Evolutionary conservation across 2,888 invertebrate species (phyloP).

Genomic region (Herminia tarsipennalis): DNA sequence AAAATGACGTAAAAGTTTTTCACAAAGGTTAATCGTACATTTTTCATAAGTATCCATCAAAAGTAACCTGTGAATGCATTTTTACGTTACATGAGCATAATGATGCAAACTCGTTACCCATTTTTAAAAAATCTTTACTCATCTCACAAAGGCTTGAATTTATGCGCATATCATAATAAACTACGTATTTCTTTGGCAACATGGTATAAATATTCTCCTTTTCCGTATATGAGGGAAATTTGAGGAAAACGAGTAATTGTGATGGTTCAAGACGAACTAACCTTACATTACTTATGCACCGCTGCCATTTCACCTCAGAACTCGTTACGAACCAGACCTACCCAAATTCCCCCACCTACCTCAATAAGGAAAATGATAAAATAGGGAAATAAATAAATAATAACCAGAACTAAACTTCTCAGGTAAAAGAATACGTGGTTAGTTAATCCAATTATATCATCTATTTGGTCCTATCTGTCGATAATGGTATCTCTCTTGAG

Average conservation of each 20-base stretch:
- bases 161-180: constrained; percentile 17
- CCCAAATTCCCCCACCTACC: neutral
- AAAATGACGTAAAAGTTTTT: no score
- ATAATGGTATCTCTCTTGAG: no score
- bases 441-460: no score
- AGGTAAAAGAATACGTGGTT: no score
- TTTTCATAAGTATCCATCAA: constrained; percentile 10
- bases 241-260: constrained; percentile 6
- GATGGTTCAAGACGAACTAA: constrained; percentile 4
- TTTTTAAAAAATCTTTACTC: constrained; percentile 24
- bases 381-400: constrained; percentile 2
- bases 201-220: neutral
- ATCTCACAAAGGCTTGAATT: constrained; percentile 19
- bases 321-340: neutral
- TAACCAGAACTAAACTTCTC: neutral
- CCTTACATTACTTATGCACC: constrained; percentile 2
- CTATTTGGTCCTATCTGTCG: no score
- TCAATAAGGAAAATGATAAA: constrained; percentile 4
- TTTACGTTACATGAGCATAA: constrained; percentile 28
- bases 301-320: neutral
- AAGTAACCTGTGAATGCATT: constrained; percentile 20
- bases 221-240: neutral
- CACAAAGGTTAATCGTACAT: neutral
- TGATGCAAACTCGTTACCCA: constrained; percentile 24
- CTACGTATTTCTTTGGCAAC: constrained; percentile 1